Conservation (phyloP, 2,797 vertebrate species). For the Miichthys miiuy region DNA sequence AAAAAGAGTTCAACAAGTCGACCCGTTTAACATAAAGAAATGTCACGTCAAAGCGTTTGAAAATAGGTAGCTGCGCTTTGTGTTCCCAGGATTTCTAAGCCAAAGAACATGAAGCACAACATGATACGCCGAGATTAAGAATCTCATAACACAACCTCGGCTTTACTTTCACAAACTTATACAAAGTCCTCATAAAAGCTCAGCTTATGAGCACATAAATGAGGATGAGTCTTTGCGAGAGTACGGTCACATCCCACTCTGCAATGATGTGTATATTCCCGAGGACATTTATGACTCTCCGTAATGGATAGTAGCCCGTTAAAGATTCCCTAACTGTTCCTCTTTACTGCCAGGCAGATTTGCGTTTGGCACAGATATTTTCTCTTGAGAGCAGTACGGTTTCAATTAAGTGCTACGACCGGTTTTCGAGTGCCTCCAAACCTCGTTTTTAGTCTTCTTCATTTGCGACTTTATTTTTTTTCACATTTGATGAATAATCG, state of each 20-base stretch:
- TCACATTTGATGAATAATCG: slow-evolving; percentile 65
- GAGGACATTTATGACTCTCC: slow-evolving; percentile 77
- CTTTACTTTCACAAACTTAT: slow-evolving; percentile 66
- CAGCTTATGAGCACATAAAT: slow-evolving; percentile 68
- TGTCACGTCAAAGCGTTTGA: background rate
- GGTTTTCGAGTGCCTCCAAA: slow-evolving; percentile 65
- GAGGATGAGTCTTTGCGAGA: slow-evolving; percentile 67
- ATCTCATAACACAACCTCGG: slow-evolving; percentile 19
- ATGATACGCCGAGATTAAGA: slow-evolving; percentile 32
- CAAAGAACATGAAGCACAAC: slow-evolving; percentile 2
- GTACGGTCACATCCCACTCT: slow-evolving; percentile 66
- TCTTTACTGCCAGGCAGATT: slow-evolving; percentile 76
- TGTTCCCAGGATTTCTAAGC: slow-evolving; percentile 17
- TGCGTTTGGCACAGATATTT: slow-evolving; percentile 69
- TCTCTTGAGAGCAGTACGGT: slow-evolving; percentile 70
- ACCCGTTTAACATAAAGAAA: slow-evolving; percentile 12
- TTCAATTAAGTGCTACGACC: slow-evolving; percentile 77
- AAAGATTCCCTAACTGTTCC: slow-evolving; percentile 77
- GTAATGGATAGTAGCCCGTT: slow-evolving; percentile 79
- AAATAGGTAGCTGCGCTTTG: background rate
- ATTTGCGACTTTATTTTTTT: slow-evolving; percentile 66
- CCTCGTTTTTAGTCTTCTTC: slow-evolving; percentile 60
- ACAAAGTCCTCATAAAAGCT: slow-evolving; percentile 72
- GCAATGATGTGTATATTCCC: slow-evolving; percentile 75
- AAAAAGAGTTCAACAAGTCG: slow-evolving; percentile 36